Evolutionary conservation across 2,888 invertebrate genomes (phyloP).

Genomic region (Netelia inedita): DNA sequence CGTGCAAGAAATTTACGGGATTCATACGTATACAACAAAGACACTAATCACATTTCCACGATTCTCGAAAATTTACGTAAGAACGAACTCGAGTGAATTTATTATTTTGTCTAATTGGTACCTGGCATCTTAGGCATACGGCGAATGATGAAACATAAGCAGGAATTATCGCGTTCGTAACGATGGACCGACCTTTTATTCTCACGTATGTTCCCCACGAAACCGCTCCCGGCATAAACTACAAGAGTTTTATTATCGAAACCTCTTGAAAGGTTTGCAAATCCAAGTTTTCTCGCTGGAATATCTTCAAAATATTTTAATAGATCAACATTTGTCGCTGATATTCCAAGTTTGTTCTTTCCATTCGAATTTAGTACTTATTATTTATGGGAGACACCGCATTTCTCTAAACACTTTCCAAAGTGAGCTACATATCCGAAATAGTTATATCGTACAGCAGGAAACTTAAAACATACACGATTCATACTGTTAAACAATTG

Average conservation of each 20-base stretch:
- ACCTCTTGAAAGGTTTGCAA: not conserved
- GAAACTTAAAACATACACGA: conserved; percentile 42
- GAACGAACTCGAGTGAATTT: not conserved
- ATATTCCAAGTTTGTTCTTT: not conserved
- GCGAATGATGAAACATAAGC: not conserved
- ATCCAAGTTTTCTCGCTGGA: not conserved
- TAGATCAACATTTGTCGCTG: not conserved
- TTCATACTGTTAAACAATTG: conserved; percentile 63
- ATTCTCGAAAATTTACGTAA: not conserved
- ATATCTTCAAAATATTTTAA: not conserved
- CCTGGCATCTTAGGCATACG: not conserved
- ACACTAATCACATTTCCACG: not conserved
- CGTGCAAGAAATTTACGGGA: not conserved
- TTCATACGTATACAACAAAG: not conserved
- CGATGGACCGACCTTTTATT: not conserved
- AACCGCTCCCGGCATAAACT: not conserved
- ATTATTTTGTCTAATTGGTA: not conserved
- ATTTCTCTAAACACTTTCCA: conserved; percentile 20
- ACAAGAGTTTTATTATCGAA: not conserved
- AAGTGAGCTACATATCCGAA: not conserved
- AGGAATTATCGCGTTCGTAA: not conserved
- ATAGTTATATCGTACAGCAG: conserved; percentile 9
- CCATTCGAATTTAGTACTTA: not conserved
- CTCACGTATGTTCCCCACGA: not conserved
- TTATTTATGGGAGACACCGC: conserved; percentile 15